phyloP scores from a whole-genome alignment of 1,140 invertebrate genomes.

The Nasonia vitripennis region DNA sequence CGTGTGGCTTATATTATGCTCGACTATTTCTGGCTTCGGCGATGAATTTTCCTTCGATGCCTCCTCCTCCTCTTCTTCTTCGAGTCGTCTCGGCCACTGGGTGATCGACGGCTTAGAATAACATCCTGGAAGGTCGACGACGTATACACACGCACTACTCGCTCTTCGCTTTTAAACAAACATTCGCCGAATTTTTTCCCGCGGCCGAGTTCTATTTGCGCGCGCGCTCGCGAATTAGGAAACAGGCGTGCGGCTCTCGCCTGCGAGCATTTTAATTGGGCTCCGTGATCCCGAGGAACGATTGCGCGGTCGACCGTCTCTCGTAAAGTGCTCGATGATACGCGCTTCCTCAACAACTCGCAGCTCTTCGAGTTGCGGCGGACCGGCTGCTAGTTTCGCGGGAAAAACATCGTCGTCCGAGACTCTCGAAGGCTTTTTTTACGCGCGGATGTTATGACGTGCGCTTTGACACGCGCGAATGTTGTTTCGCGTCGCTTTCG shows the following conservation, averaged over 20 bases:
- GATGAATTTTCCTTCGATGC: not conserved
- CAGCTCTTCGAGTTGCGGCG: too few species aligned
- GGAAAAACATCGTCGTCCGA: too few species aligned
- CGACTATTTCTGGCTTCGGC: not conserved
- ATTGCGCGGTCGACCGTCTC: too few species aligned
- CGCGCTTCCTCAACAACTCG: too few species aligned
- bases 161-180: slow-evolving; percentile 22
- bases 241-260: too few species aligned
- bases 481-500: too few species aligned
- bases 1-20: not conserved
- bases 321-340: too few species aligned
- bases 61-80: not conserved
- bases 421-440: not conserved
- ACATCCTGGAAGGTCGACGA: slow-evolving; percentile 11
- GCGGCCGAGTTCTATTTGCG: not conserved
- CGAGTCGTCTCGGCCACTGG: not conserved
- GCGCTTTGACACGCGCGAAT: too few species aligned
- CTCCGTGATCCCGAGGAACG: too few species aligned
- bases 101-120: slow-evolving; percentile 41
- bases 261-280: too few species aligned
- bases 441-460: too few species aligned
- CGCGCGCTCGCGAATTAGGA: not conserved
- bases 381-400: too few species aligned
- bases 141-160: not conserved
- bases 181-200: slow-evolving; percentile 3